Conservation (phyloP, 2,797 vertebrate species). For the Pogonophryne albipinna region DNA sequence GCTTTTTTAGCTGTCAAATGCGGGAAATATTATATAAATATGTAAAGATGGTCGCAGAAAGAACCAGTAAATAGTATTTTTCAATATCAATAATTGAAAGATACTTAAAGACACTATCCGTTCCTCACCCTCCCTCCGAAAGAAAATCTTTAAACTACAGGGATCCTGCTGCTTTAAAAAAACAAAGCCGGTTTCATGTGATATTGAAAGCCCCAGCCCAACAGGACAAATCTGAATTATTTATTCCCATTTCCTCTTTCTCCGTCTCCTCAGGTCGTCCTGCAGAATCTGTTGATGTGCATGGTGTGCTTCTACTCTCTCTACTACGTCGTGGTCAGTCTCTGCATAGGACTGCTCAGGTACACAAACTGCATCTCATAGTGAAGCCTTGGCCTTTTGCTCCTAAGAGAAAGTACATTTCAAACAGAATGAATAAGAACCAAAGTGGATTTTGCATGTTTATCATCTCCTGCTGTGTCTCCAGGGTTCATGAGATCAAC, state of each 20-base stretch:
- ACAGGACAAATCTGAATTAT: background rate
- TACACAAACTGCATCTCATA: conserved; percentile 46
- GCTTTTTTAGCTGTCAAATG: background rate
- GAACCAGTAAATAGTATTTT: background rate
- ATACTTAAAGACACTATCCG: background rate
- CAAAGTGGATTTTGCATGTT: background rate
- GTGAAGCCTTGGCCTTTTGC: background rate
- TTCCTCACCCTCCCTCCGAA: background rate
- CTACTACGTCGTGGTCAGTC: conserved; percentile 86
- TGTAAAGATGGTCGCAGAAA: background rate
- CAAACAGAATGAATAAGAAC: background rate
- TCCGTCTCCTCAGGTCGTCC: conserved; percentile 78
- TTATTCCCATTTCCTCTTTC: background rate
- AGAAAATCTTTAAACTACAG: background rate
- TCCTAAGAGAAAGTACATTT: background rate
- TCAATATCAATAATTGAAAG: background rate
- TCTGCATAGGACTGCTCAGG: conserved; percentile 87
- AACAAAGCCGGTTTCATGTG: background rate
- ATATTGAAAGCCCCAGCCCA: conserved; percentile 9
- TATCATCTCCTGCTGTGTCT: background rate
- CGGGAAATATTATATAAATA: background rate
- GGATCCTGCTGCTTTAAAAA: background rate
- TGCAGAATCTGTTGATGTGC: conserved; percentile 89
- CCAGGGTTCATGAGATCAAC: conserved; percentile 90
- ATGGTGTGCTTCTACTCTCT: conserved; percentile 89